phyloP scores from a whole-genome alignment of 2,797 vertebrate genomes.

The Characodon lateralis region DNA sequence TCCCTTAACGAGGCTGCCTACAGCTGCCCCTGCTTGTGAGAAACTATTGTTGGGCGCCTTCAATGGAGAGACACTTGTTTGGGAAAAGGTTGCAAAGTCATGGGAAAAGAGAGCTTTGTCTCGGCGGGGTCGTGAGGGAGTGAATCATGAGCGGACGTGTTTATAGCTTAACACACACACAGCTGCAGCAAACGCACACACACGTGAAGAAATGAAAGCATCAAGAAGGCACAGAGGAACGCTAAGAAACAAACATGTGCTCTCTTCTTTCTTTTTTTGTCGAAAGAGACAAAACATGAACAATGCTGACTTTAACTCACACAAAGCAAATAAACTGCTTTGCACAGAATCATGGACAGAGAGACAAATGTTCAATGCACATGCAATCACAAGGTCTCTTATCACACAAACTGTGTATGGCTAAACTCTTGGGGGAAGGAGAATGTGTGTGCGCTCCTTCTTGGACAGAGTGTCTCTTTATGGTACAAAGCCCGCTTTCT shows the following conservation, averaged over 20 bases:
- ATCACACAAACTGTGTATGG: constrained; percentile 70
- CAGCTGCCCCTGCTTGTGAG: constrained; percentile 83
- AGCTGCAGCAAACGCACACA: constrained; percentile 30
- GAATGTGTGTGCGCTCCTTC: constrained; percentile 53
- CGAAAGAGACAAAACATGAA: constrained; percentile 47
- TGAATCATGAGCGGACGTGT: constrained; percentile 79
- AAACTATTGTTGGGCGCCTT: constrained; percentile 84
- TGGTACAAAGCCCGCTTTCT: constrained; percentile 80
- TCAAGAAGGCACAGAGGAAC: constrained; percentile 60
- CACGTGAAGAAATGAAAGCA: constrained; percentile 43
- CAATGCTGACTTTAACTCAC: constrained; percentile 62
- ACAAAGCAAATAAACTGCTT: constrained; percentile 79
- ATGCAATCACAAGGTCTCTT: constrained; percentile 75
- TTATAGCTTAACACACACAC: constrained; percentile 82
- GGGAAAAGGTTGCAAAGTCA: constrained; percentile 91
- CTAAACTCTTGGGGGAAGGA: constrained; percentile 59
- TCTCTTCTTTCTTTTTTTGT: constrained; percentile 32
- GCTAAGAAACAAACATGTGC: constrained; percentile 52
- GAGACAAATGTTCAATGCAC: constrained; percentile 65
- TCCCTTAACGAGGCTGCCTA: constrained; percentile 70
- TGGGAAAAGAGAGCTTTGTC: constrained; percentile 86
- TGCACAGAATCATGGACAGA: constrained; percentile 37
- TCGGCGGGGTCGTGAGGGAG: constrained; percentile 77
- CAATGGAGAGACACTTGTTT: constrained; percentile 83
- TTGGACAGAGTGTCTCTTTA: constrained; percentile 76